phyloP scores from a whole-genome alignment of 2,888 invertebrate species.

The Augochlorella aurata region DNA sequence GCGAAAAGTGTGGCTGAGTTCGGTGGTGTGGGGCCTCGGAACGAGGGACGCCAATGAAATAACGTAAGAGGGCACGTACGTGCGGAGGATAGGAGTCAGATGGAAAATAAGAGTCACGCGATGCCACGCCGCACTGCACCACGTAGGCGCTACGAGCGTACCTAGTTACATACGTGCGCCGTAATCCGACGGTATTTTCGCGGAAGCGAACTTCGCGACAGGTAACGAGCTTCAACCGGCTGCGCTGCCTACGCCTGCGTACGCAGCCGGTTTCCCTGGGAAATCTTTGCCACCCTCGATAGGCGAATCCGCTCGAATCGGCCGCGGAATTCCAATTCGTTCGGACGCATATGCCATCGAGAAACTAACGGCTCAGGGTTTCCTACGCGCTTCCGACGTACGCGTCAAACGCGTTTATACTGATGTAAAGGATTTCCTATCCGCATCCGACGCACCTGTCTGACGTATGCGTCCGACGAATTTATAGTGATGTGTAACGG shows the following conservation, averaged over 20 bases:
- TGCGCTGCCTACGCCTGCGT: slow-evolving; percentile 9
- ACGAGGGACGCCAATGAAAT: slow-evolving; percentile 48
- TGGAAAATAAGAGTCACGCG: slow-evolving; percentile 67
- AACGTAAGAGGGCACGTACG: slow-evolving; percentile 51
- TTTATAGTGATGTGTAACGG: too few relatives aligned
- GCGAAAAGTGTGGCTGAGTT: slow-evolving; percentile 30
- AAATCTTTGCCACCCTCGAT: not conserved
- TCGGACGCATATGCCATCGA: not conserved
- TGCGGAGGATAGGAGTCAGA: slow-evolving; percentile 51
- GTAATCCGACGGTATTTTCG: slow-evolving; percentile 53
- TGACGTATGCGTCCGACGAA: too few relatives aligned
- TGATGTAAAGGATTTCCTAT: not conserved
- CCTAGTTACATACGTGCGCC: slow-evolving; percentile 27
- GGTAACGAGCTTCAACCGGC: slow-evolving; percentile 51
- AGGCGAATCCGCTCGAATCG: not conserved
- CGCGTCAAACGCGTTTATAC: too few relatives aligned
- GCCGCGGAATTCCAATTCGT: not conserved
- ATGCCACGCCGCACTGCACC: slow-evolving; percentile 62
- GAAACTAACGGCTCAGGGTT: not conserved
- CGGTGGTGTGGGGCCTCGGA: not conserved
- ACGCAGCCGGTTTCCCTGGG: not conserved
- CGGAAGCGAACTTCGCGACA: slow-evolving; percentile 45
- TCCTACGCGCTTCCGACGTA: too few relatives aligned
- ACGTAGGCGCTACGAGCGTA: slow-evolving; percentile 51
- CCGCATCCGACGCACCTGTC: too few relatives aligned